Evolutionary conservation across 2,888 invertebrate species (phyloP).

Genomic region (Oxyteleia sp.): DNA sequence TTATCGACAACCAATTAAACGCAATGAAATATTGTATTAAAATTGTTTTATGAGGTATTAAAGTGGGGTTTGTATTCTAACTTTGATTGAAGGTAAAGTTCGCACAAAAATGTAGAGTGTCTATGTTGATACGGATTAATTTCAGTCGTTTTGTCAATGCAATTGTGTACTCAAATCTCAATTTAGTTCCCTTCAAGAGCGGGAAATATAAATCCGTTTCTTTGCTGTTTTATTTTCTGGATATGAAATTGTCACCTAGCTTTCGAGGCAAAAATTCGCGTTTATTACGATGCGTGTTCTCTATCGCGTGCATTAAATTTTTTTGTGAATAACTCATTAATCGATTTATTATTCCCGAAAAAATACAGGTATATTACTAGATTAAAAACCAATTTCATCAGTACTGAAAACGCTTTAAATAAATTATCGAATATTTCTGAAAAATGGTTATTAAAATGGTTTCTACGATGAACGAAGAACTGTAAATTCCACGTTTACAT

Average conservation of each 20-base stretch:
- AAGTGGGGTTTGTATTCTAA: background rate
- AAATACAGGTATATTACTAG: background rate
- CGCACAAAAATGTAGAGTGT: background rate
- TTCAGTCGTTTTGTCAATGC: conserved; percentile 23
- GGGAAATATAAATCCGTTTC: conserved; percentile 7
- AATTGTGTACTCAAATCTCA: conserved; percentile 26
- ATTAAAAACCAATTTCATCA: background rate
- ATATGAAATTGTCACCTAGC: background rate
- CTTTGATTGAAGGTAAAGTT: conserved; percentile 13
- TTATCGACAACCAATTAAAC: background rate
- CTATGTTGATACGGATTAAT: conserved; percentile 24
- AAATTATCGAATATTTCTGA: background rate
- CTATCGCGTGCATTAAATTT: background rate
- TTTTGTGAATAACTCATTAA: background rate
- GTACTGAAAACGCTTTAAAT: background rate
- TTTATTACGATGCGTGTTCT: background rate
- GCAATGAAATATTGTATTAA: too few relatives aligned
- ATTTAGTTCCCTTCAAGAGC: conserved; percentile 13
- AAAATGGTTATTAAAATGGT: background rate
- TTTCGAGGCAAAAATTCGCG: background rate
- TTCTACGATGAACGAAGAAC: too few relatives aligned
- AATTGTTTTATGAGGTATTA: background rate
- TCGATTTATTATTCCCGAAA: background rate
- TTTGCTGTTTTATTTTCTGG: background rate
- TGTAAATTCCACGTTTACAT: background rate